Base-by-base conservation (phyloP, 1,140 invertebrate species). In the Euwallacea similis region DNA sequence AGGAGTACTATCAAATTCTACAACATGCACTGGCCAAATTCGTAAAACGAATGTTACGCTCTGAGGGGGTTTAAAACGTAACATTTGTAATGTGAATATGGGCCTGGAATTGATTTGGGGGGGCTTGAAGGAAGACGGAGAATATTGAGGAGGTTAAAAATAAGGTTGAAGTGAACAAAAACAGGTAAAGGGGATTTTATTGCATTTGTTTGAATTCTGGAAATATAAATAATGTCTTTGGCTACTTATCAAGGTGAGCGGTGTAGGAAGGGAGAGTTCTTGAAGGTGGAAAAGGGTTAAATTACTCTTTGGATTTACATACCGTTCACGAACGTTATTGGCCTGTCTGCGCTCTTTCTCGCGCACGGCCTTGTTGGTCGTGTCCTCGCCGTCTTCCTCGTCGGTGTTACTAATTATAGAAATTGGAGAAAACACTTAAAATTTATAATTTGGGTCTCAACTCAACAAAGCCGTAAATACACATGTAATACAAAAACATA, bases 271-370 rank as follows among this genome's bases (percentile, higher is more conserved):
- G 21, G 21, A 33, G 21, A 33, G 4, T 33, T 33, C 21, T 33
- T 33, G 21, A 33, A 4, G 21, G 21, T 4, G 21, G 21, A 33
- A 33, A 33, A 33, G 21, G 21, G 21, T 33, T 33, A 33, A 33
- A 33, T 33, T 33, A 33, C 21, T 33, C 21, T 33, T 33, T 33
- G 21, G 1, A 4, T 33, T 33, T 85, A 87, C 88, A 85, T 86
- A 97, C 95, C 95, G 93, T 90, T 99, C 97, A 79, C 97, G 86
- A 78, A 97, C 96, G 88, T 99, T 99, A 88, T 99, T 99, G 76
- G 97, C 96, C 85, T 97, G 95, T 76, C 97, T 88, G 77, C 97
- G 88, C 85, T 98, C 94, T 86, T 94, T 93, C 86, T 99, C 97
- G 78, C 95, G 89, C 83, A 96, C 92, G 70, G 92, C 91, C 88